Evolutionary conservation across 2,888 invertebrate genomes (phyloP), one percentile per base, ranked within the genome.

Genomic region (Silvanus unidentatus): DNA sequence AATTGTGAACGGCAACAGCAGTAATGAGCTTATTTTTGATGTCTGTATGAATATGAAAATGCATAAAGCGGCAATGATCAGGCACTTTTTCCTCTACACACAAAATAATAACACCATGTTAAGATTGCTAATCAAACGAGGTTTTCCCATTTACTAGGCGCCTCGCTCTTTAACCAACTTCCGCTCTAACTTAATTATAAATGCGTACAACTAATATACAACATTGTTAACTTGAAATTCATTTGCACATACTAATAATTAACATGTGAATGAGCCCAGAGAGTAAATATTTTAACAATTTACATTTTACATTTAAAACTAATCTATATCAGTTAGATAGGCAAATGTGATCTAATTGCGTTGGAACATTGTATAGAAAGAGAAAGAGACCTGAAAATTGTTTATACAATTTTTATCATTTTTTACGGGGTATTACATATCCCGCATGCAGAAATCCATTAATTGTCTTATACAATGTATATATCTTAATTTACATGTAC

Each of bases 61-160:
- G 61, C 63, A 66, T 62, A 60, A 60, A 53, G 42, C 48, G 44
- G 50, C 50, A 55, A 64, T 66, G 66, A 66, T 58, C 54, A 47
- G 53, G 65, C 65, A 61, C 52, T 45, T 60, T 60, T 65, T 57
- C 58, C 15, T 12, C 11, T 9, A 32, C 13, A 5, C 13, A 12
- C 13, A 32, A 37, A 37, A 37, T 37, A 15, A 37, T 57, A 58
- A 53, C 50, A 57, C 44, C 56, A 48, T 56, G 56, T 62, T 54
- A 53, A 61, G 60, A 60, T 61, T 60, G 61, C 63, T 64, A 63
- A 65, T 65, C 62, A 55, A 44, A 50, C 56, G 39, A 46, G 27
- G 34, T 47, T 62, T 62, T 58, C 57, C 63, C 63, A 63, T 58
- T 60, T 48, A 41, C 56, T 52, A 48, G 53, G 51, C 50, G 49